Percentiles rank a stretch among this genome's conserved stretches.
Conservation (phyloP, 92 coral and sea anemone genomes). For the Umimayanthus kanabou region DNA sequence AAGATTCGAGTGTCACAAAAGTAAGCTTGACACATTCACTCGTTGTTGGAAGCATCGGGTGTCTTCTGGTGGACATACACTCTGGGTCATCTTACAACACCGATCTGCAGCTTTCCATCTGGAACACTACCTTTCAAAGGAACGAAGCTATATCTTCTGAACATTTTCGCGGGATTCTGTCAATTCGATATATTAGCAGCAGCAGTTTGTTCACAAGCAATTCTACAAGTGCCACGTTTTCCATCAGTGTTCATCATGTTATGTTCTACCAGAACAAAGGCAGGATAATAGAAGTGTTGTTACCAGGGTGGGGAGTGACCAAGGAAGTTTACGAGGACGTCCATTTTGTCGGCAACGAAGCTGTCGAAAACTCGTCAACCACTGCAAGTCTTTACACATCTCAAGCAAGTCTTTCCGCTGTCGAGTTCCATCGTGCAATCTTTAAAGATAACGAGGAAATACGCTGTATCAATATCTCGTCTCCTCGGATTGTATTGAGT, state of each 20-base stretch:
- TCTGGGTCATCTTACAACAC: not conserved
- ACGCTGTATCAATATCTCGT: conserved; percentile 15
- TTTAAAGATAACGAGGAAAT: not conserved
- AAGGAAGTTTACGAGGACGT: not conserved
- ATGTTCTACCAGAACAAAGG: conserved; percentile 17
- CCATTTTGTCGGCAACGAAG: conserved; percentile 5
- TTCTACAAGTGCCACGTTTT: not conserved
- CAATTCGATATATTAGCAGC: not conserved
- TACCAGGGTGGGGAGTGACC: not conserved
- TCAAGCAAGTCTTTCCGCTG: conserved; percentile 1
- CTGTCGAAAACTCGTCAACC: not conserved
- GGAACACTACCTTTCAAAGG: conserved; percentile 15
- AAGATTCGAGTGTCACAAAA: not conserved
- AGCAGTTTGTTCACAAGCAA: not conserved
- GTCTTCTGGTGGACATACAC: conserved; percentile 1
- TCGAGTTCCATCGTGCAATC: not conserved
- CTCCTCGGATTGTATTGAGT: not conserved
- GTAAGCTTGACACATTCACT: not conserved
- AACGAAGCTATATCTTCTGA: conserved; percentile 10
- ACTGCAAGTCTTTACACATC: conserved; percentile 18
- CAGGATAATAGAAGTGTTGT: not conserved
- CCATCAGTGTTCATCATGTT: not conserved
- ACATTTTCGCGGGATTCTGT: conserved; percentile 7
- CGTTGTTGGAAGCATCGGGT: not conserved
- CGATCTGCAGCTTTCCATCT: not conserved